These are phyloP conservation scores for Cladopsammia gracilis DNA, from an alignment of 64 coral and sea anemone genomes.

Conservation along the genomic window DNA sequence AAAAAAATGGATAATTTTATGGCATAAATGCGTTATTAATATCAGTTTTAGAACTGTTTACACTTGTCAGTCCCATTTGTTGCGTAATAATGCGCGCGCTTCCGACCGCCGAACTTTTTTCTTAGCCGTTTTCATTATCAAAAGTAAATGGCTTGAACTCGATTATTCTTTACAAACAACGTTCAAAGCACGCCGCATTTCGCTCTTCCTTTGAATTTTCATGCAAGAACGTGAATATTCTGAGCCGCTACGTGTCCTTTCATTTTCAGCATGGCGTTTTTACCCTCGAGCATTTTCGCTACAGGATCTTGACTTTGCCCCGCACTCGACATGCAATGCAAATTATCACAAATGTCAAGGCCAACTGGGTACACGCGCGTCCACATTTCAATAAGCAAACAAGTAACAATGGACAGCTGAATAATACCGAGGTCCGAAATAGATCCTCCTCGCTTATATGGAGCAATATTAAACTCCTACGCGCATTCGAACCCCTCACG, in stretches of 20 bases:
- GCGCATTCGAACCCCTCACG: neutral
- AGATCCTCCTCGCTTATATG: neutral
- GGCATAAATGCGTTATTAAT: neutral
- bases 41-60: neutral
- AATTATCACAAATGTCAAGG: constrained; percentile 19
- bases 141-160: neutral
- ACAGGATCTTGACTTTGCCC: neutral
- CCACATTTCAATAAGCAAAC: neutral
- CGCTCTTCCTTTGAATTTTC: neutral
- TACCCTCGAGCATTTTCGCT: neutral
- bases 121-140: neutral
- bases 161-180: neutral
- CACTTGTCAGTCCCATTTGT: neutral
- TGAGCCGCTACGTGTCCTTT: neutral
- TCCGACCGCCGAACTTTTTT: neutral
- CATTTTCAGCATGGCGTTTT: neutral
- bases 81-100: constrained; percentile 4
- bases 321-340: neutral
- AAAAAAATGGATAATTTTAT: constrained; percentile 39
- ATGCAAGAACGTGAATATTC: neutral
- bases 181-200: neutral
- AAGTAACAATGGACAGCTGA: neutral
- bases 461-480: no score
- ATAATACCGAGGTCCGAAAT: neutral
- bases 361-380: neutral